phyloP scores from a whole-genome alignment of 2,888 invertebrate genomes.

The Endotricha flammealis region DNA sequence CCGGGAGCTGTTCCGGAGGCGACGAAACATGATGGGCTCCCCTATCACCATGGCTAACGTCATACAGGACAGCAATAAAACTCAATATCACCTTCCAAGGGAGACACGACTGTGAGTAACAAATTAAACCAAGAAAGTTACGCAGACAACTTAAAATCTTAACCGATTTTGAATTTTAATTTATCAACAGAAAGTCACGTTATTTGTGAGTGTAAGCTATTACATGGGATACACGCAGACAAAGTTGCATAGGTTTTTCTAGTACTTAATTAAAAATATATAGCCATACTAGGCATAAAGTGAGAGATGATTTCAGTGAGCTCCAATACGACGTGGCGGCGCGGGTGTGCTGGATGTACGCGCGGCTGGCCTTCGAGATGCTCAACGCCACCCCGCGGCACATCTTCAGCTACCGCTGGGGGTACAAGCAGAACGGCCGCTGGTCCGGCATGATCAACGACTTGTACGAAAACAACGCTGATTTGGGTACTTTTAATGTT shows the following conservation, averaged over 20 bases:
- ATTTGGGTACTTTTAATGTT: too few species aligned
- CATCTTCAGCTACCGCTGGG: constrained; percentile 50
- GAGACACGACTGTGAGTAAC: constrained; percentile 50
- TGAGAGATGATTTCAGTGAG: constrained; percentile 40
- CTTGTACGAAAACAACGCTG: constrained; percentile 41
- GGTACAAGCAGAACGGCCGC: constrained; percentile 46
- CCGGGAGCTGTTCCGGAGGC: constrained; percentile 42
- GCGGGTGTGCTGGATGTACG: constrained; percentile 52
- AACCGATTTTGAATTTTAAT: too few species aligned
- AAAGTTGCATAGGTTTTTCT: too few species aligned
- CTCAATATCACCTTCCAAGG: constrained; percentile 40
- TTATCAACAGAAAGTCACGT: too few species aligned
- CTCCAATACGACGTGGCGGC: constrained; percentile 42
- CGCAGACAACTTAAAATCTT: too few species aligned
- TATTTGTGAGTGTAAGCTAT: too few species aligned
- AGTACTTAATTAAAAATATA: too few species aligned
- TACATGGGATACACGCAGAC: too few species aligned
- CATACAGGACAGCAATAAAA: constrained; percentile 53
- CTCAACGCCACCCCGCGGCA: constrained; percentile 52
- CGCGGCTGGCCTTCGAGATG: constrained; percentile 44
- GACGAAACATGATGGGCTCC: constrained; percentile 48
- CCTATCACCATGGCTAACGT: constrained; percentile 53
- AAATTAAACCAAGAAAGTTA: too few species aligned
- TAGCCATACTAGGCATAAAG: too few species aligned
- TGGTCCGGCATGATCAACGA: constrained; percentile 62